A percentile compares a stretch with the other conserved stretches of the same genome.
These are phyloP conservation scores for Sebastes variabilis DNA, from an alignment of 2,797 vertebrate genomes.

Conservation along the genomic window DNA sequence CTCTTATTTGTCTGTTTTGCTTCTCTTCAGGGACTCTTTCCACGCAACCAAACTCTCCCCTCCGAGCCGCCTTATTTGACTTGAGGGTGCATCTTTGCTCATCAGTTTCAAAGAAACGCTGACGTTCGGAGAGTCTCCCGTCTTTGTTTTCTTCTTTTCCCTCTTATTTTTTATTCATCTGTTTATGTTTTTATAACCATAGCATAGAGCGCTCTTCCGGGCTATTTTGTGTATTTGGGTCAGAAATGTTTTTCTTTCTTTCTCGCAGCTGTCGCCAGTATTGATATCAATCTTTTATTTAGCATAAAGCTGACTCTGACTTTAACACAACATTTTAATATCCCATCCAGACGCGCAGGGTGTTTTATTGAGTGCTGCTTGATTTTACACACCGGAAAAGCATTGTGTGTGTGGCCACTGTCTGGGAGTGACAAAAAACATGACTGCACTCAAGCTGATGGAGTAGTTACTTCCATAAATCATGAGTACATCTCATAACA, in stretches of 20 bases:
- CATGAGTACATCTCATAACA: constrained; percentile 69
- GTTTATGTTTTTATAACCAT: constrained; percentile 38
- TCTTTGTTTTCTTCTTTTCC: not conserved
- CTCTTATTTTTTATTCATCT: constrained; percentile 27
- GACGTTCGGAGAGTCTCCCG: not conserved
- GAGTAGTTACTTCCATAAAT: constrained; percentile 64
- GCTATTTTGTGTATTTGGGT: constrained; percentile 30
- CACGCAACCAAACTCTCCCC: not conserved
- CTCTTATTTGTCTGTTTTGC: constrained; percentile 30
- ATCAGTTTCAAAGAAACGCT: constrained; percentile 31
- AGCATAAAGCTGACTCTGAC: constrained; percentile 8
- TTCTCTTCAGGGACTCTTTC: constrained; percentile 8
- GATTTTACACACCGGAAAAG: constrained; percentile 20
- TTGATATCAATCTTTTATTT: constrained; percentile 28
- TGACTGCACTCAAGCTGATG: constrained; percentile 39
- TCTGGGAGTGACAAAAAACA: constrained; percentile 47
- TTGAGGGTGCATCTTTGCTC: constrained; percentile 24
- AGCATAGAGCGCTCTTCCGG: constrained; percentile 7
- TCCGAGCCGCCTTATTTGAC: constrained; percentile 14
- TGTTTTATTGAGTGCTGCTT: constrained; percentile 26
- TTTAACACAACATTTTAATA: constrained; percentile 49
- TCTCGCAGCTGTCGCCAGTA: not conserved
- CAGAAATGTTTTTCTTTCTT: not conserved
- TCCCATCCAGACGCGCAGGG: not conserved
- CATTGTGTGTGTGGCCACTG: not conserved